Evolutionary conservation across 1,140 invertebrate genomes (phyloP).

Genomic region (Monochamus saltuarius): DNA sequence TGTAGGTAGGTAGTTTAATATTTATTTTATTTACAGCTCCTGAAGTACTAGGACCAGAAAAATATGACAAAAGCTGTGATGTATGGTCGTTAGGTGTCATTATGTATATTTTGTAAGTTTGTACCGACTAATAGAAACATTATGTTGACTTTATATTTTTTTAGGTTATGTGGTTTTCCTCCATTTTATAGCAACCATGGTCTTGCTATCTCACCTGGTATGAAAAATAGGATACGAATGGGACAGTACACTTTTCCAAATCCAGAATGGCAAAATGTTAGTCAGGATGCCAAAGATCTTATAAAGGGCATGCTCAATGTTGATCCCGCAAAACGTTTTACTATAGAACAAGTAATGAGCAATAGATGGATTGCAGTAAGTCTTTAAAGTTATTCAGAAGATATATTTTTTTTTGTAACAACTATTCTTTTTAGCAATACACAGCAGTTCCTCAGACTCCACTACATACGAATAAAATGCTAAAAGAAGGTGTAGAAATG

Average conservation of each 20-base stretch:
- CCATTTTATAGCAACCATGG: conserved; percentile 98
- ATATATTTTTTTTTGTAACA: too few species aligned
- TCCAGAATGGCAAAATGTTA: conserved; percentile 95
- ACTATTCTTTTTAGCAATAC: conserved; percentile 69
- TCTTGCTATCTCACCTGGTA: conserved; percentile 96
- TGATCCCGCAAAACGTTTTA: conserved; percentile 84
- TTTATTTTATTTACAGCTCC: conserved; percentile 67
- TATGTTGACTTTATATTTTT: conserved; percentile 37
- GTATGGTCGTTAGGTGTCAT: conserved; percentile 98
- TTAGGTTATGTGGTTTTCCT: conserved; percentile 92
- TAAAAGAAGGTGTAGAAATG: conserved; percentile 86
- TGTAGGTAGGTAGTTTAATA: not conserved
- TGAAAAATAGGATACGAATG: conserved; percentile 95
- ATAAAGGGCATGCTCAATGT: conserved; percentile 92
- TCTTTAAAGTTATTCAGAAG: conserved; percentile 41
- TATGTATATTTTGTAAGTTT: conserved; percentile 93
- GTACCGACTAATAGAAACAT: not conserved
- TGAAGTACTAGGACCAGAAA: conserved; percentile 94
- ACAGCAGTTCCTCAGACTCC: conserved; percentile 91
- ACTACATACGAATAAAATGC: conserved; percentile 81
- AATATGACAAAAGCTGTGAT: conserved; percentile 98
- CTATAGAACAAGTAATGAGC: conserved; percentile 87
- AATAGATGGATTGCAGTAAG: conserved; percentile 89
- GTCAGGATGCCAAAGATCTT: conserved; percentile 90
- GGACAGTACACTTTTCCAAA: conserved; percentile 97